Conservation (phyloP, 2,113 vertebrate species). For the Theropithecus gelada region DNA sequence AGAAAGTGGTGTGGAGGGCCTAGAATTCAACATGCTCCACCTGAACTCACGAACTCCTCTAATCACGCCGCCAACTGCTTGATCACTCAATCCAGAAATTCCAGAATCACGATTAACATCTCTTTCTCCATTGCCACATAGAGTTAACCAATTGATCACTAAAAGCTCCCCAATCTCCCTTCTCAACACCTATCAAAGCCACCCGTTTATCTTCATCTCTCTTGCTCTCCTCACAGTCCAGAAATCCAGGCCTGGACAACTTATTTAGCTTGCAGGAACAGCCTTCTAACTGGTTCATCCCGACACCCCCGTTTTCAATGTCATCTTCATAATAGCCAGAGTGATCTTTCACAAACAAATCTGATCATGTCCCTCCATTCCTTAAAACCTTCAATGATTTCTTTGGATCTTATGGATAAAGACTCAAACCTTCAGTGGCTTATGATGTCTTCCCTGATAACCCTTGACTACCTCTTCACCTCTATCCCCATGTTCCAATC, state of each 20-base stretch:
- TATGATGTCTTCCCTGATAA: rapidly evolving
- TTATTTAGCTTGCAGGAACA: not conserved
- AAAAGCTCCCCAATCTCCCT: not conserved
- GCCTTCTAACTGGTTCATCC: not conserved
- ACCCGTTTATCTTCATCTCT: not conserved
- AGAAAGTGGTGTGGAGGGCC: not conserved
- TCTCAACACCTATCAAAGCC: not conserved
- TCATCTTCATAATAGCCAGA: not conserved
- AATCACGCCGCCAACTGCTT: not conserved
- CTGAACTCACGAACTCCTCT: not conserved
- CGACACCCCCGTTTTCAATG: not conserved
- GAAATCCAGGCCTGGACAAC: not conserved
- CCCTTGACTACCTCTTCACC: not conserved
- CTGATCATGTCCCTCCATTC: not conserved
- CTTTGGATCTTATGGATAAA: not conserved
- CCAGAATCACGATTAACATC: not conserved
- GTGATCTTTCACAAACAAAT: not conserved
- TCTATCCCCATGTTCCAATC: not conserved
- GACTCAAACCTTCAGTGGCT: not conserved
- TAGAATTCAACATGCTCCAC: not conserved
- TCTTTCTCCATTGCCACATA: not conserved
- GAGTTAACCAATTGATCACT: not conserved
- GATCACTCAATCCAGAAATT: not conserved
- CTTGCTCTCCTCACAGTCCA: not conserved
- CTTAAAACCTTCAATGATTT: not conserved